phyloP scores from a whole-genome alignment of 2,888 invertebrate genomes.

The Hirtodrosophila histrioides region DNA sequence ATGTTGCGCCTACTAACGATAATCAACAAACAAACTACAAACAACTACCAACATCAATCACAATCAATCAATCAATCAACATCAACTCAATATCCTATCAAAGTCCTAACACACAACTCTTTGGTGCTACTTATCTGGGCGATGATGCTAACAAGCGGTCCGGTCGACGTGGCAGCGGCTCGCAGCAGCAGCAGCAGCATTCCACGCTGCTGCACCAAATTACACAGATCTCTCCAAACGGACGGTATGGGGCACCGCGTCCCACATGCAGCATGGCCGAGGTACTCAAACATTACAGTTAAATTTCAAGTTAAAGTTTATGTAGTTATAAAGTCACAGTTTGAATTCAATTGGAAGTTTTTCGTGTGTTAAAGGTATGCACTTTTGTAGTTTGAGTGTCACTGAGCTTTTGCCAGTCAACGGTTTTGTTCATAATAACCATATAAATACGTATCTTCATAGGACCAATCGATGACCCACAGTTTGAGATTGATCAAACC shows the following conservation, averaged over 20 bases:
- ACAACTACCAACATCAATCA: conserved; percentile 37
- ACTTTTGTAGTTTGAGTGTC: too few species aligned
- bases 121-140: conserved; percentile 83
- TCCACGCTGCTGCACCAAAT: conserved; percentile 72
- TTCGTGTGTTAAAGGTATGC: too few species aligned
- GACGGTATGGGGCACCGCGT: conserved; percentile 87
- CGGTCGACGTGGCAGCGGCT: conserved; percentile 44
- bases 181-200: conserved; percentile 39
- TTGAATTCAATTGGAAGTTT: conserved; percentile 1
- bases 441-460: too few species aligned
- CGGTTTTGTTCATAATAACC: too few species aligned
- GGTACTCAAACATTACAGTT: conserved; percentile 83
- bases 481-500: too few species aligned
- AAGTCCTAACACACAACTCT: conserved; percentile 84
- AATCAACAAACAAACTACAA: conserved; percentile 37
- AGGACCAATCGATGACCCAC: too few species aligned
- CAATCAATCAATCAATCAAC: not conserved
- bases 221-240: conserved; percentile 85
- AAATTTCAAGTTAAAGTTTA: conserved; percentile 1
- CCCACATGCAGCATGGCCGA: conserved; percentile 89
- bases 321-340: not conserved
- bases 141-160: conserved; percentile 76
- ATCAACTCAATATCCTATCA: conserved; percentile 31
- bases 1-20: conserved; percentile 67
- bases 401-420: too few species aligned